Evolutionary conservation across 1,140 invertebrate species (phyloP), one percentile per base, ranked within the genome.

Genomic region (Drosophila chauvacae): DNA sequence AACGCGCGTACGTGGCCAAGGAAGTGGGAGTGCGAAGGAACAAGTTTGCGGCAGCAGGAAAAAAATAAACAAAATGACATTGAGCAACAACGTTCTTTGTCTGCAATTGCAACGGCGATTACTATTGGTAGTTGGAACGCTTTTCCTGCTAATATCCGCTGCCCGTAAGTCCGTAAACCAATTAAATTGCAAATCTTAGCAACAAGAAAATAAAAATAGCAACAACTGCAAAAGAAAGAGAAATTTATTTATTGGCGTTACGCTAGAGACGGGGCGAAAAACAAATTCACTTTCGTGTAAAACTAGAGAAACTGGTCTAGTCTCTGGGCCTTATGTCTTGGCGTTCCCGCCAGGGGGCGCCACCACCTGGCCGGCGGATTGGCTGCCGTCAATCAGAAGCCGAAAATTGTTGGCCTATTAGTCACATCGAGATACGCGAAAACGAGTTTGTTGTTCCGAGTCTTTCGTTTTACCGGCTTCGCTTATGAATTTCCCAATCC

Each of bases 271-370:
- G 64, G 48, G 45, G 58, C 68, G 68, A 84, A 90, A 56, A 88
- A 87, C 83, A 90, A 90, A 88, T 91, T 90, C 85, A 90, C 85
- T 90, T 91, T 91, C 83, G 65, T 87, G 68, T 81, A 65, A 81
- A 87, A 83, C 87, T 72, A 87, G 82, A 65, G 77, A 91, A 91
- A 91, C 87, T 91, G 74, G 87, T 90, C 82, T 90, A 79, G 48
- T 68, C 47, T 84, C 41, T 47, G 23, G 44, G 57, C 37, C 20
- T 41, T 50, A 37, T 47, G 11, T 33, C 26, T 28, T 35, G 5
- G 30, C 30, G 64, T 41, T 55, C 56, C 51, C 51, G 57, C 57
- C 7, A 69, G 74, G 74, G 63, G 73, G 62, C 51, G 75, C 73
- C 71, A 59, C 53, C 33, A 20, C 50, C 30, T 53, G 58, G 42